Evolutionary conservation across 2,888 invertebrate species (phyloP).

Genomic region (Pyrocoelia pectoralis): DNA sequence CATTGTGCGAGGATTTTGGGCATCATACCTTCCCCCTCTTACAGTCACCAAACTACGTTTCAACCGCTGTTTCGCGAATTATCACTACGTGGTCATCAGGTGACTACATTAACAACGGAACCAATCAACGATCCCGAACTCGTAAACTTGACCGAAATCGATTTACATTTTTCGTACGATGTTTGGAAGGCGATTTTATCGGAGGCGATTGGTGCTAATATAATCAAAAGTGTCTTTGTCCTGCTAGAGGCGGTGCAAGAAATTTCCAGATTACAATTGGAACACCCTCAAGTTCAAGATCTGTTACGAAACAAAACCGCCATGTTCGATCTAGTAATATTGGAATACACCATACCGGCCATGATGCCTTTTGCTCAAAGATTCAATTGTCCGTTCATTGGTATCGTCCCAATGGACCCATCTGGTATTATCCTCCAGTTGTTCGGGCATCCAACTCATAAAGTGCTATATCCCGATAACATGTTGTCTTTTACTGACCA

Average conservation of each 20-base stretch:
- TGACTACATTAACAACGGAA: too few relatives aligned
- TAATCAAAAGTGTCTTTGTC: too few relatives aligned
- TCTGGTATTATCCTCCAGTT: constrained; percentile 45
- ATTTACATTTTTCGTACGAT: too few relatives aligned
- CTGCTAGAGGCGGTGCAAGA: too few relatives aligned
- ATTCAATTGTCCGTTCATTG: constrained; percentile 53
- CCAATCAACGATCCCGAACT: constrained; percentile 51
- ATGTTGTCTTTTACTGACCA: constrained; percentile 44
- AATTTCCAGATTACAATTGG: constrained; percentile 17
- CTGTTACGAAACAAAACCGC: constrained; percentile 47
- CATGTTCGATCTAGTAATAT: constrained; percentile 52
- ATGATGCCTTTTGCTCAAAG: constrained; percentile 49
- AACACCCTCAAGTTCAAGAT: constrained; percentile 46
- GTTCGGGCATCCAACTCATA: constrained; percentile 52
- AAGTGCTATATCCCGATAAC: constrained; percentile 51
- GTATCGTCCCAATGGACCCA: constrained; percentile 50
- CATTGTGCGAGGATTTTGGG: constrained; percentile 57
- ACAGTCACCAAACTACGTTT: constrained; percentile 62
- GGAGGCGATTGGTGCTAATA: too few relatives aligned
- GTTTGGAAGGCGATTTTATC: too few relatives aligned
- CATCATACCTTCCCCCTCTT: constrained; percentile 58
- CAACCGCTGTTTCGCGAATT: constrained; percentile 59
- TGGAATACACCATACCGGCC: constrained; percentile 48
- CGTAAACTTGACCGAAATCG: constrained; percentile 57
- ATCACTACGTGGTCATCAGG: too few relatives aligned